Evolutionary conservation across 2,888 invertebrate species (phyloP).

Genomic region (Chalcosyrphus nemorum): DNA sequence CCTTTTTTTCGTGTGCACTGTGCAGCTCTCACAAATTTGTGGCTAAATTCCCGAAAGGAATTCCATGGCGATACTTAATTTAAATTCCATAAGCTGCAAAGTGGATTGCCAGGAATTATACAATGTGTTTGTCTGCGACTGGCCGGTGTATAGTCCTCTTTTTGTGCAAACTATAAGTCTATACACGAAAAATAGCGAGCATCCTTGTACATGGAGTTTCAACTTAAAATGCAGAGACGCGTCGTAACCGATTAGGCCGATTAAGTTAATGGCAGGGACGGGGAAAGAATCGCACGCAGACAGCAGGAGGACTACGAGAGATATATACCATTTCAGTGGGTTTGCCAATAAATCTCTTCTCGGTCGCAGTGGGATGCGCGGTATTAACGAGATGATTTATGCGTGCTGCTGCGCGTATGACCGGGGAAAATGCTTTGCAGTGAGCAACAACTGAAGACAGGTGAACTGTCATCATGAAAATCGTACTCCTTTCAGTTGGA

Average conservation of each 20-base stretch:
- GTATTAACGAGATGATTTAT: conserved; percentile 71
- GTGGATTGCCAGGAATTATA: conserved; percentile 72
- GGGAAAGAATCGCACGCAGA: conserved; percentile 19
- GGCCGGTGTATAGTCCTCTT: conserved; percentile 54
- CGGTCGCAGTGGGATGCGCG: conserved; percentile 50
- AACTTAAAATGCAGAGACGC: conserved; percentile 73
- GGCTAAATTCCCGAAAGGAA: conserved; percentile 76
- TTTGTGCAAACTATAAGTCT: conserved; percentile 37
- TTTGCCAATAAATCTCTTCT: conserved; percentile 69
- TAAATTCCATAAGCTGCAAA: conserved; percentile 79
- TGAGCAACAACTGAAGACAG: conserved; percentile 31
- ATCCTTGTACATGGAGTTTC: conserved; percentile 71
- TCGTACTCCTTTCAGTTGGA: background rate
- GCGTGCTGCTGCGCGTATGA: conserved; percentile 8
- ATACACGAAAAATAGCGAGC: conserved; percentile 65
- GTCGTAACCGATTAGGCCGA: conserved; percentile 73
- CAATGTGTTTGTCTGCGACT: conserved; percentile 33
- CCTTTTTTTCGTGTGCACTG: conserved; percentile 25
- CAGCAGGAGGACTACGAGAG: background rate
- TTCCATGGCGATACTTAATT: conserved; percentile 79
- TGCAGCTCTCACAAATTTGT: conserved; percentile 55
- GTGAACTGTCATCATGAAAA: conserved; percentile 51
- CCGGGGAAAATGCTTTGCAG: conserved; percentile 32
- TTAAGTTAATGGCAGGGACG: conserved; percentile 67
- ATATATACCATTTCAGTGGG: conserved; percentile 67